Conservation (phyloP, 37 sponge, comb jelly and placozoan species). For the Halichondria panicea region DNA sequence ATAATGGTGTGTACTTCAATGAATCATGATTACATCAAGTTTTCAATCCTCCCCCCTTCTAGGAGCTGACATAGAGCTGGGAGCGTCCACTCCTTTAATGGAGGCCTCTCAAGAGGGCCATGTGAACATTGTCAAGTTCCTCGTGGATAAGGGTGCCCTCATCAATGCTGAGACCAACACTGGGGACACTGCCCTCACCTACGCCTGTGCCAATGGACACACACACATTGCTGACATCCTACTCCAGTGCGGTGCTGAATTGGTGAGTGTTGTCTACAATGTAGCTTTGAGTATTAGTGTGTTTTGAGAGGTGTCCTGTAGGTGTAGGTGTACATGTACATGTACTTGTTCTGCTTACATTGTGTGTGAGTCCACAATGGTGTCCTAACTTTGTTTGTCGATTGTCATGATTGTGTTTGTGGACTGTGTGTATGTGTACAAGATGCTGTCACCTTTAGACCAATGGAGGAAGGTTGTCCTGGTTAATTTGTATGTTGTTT, state of each 20-base stretch:
- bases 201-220: slow-evolving; percentile 80
- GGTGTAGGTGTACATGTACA: no score
- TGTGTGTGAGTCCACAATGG: no score
- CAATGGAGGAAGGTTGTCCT: no score
- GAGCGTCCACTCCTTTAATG: slow-evolving; percentile 85
- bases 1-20: neutral
- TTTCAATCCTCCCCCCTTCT: neutral
- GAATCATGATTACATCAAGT: neutral
- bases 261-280: slow-evolving; percentile 37
- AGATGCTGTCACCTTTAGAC: no score
- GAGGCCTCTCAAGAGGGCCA: slow-evolving; percentile 88
- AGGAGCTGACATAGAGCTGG: slow-evolving; percentile 80
- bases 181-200: slow-evolving; percentile 73
- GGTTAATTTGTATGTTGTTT: neutral
- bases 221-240: slow-evolving; percentile 65
- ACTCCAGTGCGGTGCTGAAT: slow-evolving; percentile 58
- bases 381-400: no score
- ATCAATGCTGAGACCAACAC: slow-evolving; percentile 72
- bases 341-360: no score
- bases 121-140: slow-evolving; percentile 75
- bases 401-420: no score
- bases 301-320: no score
- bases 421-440: no score
- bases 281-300: neutral
- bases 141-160: slow-evolving; percentile 63